Evolutionary conservation across 2,888 invertebrate species (phyloP).

Genomic region (Octonoba sinensis): DNA sequence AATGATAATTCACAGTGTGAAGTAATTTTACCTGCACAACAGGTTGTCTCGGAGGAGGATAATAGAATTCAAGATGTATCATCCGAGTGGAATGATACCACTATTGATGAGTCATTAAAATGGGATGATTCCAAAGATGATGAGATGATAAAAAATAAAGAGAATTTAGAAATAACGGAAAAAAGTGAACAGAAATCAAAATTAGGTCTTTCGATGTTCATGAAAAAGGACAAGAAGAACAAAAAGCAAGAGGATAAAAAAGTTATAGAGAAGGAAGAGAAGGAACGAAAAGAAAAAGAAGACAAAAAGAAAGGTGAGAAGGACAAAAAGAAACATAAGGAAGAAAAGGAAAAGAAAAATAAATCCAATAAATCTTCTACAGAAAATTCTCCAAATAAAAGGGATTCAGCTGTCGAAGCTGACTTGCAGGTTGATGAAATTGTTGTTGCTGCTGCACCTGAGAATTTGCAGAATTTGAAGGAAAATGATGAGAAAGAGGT

Average conservation of each 20-base stretch:
- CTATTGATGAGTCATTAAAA: slow-evolving; percentile 55
- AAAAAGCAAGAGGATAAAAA: slow-evolving; percentile 47
- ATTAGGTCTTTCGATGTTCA: slow-evolving; percentile 40
- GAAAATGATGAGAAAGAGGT: slow-evolving; percentile 14
- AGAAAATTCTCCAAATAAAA: slow-evolving; percentile 36
- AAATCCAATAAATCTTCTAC: slow-evolving; percentile 30
- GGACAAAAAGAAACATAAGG: slow-evolving; percentile 53
- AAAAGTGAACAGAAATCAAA: slow-evolving; percentile 53
- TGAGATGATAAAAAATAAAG: slow-evolving; percentile 54
- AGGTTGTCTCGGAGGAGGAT: slow-evolving; percentile 11
- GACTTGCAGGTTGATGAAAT: slow-evolving; percentile 59
- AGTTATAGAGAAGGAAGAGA: slow-evolving; percentile 61
- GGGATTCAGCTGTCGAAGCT: slow-evolving; percentile 50
- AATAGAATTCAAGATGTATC: slow-evolving; percentile 43
- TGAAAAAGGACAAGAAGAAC: slow-evolving; percentile 63
- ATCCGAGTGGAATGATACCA: slow-evolving; percentile 55
- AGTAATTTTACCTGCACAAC: slow-evolving; percentile 25
- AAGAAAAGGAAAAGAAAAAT: slow-evolving; percentile 45
- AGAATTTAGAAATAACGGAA: slow-evolving; percentile 43
- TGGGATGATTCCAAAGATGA: slow-evolving; percentile 62
- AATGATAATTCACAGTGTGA: slow-evolving; percentile 43
- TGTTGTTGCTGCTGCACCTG: slow-evolving; percentile 23
- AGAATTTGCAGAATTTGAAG: slow-evolving; percentile 26
- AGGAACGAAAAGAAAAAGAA: slow-evolving; percentile 67
- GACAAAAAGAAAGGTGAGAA: slow-evolving; percentile 52